Evolutionary conservation across 2,888 invertebrate genomes (phyloP), one percentile per base, ranked within the genome.

Genomic region (Furcula furcula): DNA sequence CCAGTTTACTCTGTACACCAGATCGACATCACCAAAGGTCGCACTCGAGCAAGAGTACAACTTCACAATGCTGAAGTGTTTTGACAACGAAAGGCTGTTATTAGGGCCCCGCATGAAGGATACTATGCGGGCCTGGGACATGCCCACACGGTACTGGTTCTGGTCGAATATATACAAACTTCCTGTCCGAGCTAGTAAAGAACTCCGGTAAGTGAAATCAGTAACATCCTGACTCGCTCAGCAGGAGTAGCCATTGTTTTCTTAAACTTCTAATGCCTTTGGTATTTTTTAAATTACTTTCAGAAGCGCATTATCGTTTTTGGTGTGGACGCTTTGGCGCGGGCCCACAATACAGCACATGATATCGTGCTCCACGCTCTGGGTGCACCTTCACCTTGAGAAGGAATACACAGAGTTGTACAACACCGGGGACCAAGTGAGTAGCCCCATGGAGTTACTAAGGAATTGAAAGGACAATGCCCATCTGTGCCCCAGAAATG

Each of bases 91-190:
- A 57, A 92, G 91, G 40, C 86, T 95, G 30, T 93, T 97, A 52
- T 89, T 92, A 52, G 93, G 93, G 9, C 91, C 93, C 0, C 93
- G 93, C 14, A 93, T 96, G 63, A 90, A 94, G 32, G 93, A 93
- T 37, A 94, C 94, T 0, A 91, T 97, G 88, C 91, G 93, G 41
- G 90, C 92, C 36, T 98, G 97, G 97, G 96, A 98, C 67, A 94
- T 94, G 80, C 92, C 94, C 7, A 92, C 95, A 0, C 95, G 97
- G 59, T 96, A 94, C 70, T 98, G 97, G 97, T 91, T 97, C 71
- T 95, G 95, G 41, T 90, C 91, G 1, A 92, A 93, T 65, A 91
- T 95, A 1, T 95, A 97, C 71, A 94, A 93, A 62, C 87, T 66
- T 10, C 43, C 72, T 7, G 9, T 66, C 9, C 74, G 57, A 34